phyloP scores from a whole-genome alignment of 2,113 vertebrate species.

The Nerophis lumbriciformis region DNA sequence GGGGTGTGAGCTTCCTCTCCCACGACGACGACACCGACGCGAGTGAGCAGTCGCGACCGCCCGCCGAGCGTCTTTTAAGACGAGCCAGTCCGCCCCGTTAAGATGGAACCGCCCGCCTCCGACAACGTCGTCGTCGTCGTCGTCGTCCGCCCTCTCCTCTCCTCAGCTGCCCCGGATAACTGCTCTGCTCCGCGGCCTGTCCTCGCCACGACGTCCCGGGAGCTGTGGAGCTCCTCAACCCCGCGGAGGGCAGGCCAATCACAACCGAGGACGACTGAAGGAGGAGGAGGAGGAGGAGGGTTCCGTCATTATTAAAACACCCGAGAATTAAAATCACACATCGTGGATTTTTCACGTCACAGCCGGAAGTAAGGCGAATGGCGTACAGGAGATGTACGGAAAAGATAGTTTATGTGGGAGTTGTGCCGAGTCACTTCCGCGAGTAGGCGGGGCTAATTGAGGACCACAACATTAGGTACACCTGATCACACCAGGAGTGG shows the following conservation, averaged over 20 bases:
- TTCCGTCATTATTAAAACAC: slow-evolving; percentile 23
- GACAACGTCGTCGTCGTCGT: slow-evolving; percentile 54
- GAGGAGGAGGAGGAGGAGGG: slow-evolving; percentile 35
- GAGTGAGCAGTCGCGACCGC: slow-evolving; percentile 29
- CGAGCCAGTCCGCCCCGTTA: slow-evolving; percentile 41
- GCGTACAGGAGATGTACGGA: background rate
- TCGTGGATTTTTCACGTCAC: slow-evolving; percentile 54
- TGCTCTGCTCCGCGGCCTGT: slow-evolving; percentile 45
- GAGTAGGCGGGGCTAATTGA: background rate
- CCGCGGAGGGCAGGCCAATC: slow-evolving; percentile 49
- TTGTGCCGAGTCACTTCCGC: background rate
- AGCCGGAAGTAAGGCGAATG: background rate
- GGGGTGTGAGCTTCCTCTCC: slow-evolving; percentile 20
- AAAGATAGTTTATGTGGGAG: no score
- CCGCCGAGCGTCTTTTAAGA: slow-evolving; percentile 50
- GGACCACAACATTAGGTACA: background rate
- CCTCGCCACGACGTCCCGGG: slow-evolving; percentile 59
- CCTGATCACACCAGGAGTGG: background rate
- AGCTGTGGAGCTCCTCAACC: slow-evolving; percentile 43
- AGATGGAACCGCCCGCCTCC: slow-evolving; percentile 51
- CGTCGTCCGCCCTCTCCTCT: slow-evolving; percentile 36
- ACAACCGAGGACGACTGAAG: slow-evolving; percentile 45
- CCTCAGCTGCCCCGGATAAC: slow-evolving; percentile 28
- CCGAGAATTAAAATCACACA: slow-evolving; percentile 58
- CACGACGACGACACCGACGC: slow-evolving; percentile 29